phyloP scores from a whole-genome alignment of 1,140 invertebrate genomes.

The Pseudoatta argentina region DNA sequence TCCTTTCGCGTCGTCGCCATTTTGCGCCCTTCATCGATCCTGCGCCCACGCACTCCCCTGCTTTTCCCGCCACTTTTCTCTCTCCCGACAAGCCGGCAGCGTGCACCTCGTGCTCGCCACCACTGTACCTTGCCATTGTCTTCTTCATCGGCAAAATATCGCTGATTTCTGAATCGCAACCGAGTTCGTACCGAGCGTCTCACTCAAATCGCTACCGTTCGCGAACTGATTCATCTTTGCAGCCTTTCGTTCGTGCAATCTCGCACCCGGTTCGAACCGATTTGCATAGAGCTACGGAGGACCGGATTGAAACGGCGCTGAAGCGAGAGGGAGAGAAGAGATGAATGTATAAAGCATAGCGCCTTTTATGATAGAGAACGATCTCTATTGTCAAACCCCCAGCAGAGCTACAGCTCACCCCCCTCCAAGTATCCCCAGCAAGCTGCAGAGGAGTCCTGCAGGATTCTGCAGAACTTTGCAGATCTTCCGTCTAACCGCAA shows the following conservation, averaged over 20 bases:
- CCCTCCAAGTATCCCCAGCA: conserved; percentile 65
- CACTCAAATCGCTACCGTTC: conserved; percentile 57
- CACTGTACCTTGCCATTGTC: background rate
- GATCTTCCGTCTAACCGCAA: conserved; percentile 35
- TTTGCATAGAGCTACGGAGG: conserved; percentile 85
- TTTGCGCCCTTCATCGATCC: conserved; percentile 81
- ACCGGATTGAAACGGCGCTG: conserved; percentile 75
- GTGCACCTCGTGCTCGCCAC: conserved; percentile 4
- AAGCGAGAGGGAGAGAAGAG: conserved; percentile 73
- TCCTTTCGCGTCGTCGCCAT: conserved; percentile 77
- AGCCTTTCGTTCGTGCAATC: conserved; percentile 41
- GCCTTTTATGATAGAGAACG: conserved; percentile 77
- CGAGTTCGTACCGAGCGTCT: background rate
- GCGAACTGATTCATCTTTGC: conserved; percentile 67
- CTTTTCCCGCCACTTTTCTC: conserved; percentile 81
- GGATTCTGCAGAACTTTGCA: conserved; percentile 66
- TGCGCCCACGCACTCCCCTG: conserved; percentile 79
- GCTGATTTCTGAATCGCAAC: conserved; percentile 9
- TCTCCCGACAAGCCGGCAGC: conserved; percentile 24
- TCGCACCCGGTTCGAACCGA: conserved; percentile 66
- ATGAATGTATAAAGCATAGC: conserved; percentile 28
- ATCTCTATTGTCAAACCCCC: conserved; percentile 84
- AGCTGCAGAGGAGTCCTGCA: conserved; percentile 69
- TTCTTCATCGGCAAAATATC: conserved; percentile 23
- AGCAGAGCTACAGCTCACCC: conserved; percentile 79